Evolutionary conservation across 2,888 invertebrate species (phyloP).

Genomic region (Sphaeridia pumilis): DNA sequence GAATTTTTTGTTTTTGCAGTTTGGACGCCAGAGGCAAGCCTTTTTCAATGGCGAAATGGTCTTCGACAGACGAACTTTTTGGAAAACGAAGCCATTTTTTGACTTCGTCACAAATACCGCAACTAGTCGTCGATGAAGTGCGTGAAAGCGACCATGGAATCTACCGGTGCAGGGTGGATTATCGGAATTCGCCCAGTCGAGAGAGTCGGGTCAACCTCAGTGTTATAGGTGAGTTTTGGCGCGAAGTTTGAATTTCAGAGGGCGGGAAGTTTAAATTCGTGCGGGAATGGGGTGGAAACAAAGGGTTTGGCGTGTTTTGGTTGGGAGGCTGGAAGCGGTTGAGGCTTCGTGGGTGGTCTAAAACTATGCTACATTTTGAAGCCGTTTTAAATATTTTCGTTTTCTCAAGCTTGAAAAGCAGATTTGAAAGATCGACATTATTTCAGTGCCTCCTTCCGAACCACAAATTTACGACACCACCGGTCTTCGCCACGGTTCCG

Average conservation of each 20-base stretch:
- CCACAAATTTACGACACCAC: slow-evolving; percentile 32
- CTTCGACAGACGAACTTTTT: slow-evolving; percentile 33
- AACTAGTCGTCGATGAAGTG: slow-evolving; percentile 33
- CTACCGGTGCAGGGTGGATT: slow-evolving; percentile 35
- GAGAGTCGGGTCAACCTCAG: slow-evolving; percentile 33
- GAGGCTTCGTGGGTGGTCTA: no score
- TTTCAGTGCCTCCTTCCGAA: slow-evolving; percentile 35
- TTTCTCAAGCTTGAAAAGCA: no score
- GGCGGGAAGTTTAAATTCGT: no score
- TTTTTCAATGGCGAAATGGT: slow-evolving; percentile 33
- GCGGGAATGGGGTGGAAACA: no score
- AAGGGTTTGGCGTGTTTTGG: no score
- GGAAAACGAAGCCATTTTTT: slow-evolving; percentile 33
- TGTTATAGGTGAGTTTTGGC: slow-evolving; percentile 30
- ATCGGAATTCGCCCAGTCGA: slow-evolving; percentile 35
- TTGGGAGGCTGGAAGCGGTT: no score
- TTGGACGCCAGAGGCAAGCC: slow-evolving; percentile 35
- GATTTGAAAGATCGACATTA: no score
- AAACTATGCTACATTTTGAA: no score
- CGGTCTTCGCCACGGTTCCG: slow-evolving; percentile 27
- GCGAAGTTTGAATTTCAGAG: background rate
- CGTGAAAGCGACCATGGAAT: slow-evolving; percentile 31
- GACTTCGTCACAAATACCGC: slow-evolving; percentile 31
- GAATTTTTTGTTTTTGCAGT: slow-evolving; percentile 24
- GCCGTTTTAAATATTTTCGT: background rate